Percentiles rank a stretch among this genome's conserved stretches.
Conservation (phyloP, 1,140 invertebrate species). For the Hesperophylax magnus region DNA sequence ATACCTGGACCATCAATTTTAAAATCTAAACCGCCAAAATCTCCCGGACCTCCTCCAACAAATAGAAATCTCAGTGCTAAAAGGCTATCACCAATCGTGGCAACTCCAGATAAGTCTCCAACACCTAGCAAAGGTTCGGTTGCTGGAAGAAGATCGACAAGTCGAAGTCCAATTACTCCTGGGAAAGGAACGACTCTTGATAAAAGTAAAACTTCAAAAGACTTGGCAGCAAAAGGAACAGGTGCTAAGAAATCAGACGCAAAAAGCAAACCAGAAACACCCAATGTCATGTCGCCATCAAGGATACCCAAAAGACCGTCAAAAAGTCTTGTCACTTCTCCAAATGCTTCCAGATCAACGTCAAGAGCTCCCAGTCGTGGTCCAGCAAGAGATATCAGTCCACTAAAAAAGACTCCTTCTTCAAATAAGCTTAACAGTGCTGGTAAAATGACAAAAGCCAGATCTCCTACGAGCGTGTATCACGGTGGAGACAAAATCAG, state of each 20-base stretch:
- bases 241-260: neutral
- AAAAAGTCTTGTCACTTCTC: slow-evolving; percentile 52
- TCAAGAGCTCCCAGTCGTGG: slow-evolving; percentile 66
- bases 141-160: slow-evolving; percentile 3
- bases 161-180: neutral
- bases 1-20: slow-evolving; percentile 62
- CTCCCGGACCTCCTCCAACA: slow-evolving; percentile 67
- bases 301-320: slow-evolving; percentile 55
- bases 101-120: slow-evolving; percentile 68
- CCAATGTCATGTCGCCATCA: slow-evolving; percentile 62
- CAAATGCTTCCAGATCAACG: slow-evolving; percentile 54
- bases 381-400: slow-evolving; percentile 59
- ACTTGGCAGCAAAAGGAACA: slow-evolving; percentile 41
- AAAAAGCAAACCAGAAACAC: slow-evolving; percentile 63
- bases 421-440: slow-evolving; percentile 19
- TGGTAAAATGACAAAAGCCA: slow-evolving; percentile 28
- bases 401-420: slow-evolving; percentile 43
- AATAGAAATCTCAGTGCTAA: slow-evolving; percentile 66
- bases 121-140: slow-evolving; percentile 57
- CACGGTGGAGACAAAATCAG: slow-evolving; percentile 13
- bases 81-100: slow-evolving; percentile 68
- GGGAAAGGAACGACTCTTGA: neutral
- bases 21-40: slow-evolving; percentile 68
- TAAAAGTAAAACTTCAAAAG: slow-evolving; percentile 1
- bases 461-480: slow-evolving; percentile 6